Conservation (phyloP, 2,888 invertebrate genomes). For the Ennomos fuscantarius region DNA sequence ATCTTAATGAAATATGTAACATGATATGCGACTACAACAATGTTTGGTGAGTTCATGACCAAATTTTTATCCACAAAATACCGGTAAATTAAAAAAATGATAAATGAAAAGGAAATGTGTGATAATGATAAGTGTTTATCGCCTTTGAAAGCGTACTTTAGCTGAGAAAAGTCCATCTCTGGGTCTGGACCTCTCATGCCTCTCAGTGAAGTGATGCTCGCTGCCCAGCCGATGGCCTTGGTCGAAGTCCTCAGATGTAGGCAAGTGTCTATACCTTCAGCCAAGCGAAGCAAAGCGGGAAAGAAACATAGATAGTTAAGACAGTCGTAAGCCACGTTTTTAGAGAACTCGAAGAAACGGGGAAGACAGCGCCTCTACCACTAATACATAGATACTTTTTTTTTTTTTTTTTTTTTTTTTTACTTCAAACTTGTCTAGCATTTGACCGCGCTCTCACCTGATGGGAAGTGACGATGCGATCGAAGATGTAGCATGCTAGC, state of each 20-base stretch:
- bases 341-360: conserved; percentile 8
- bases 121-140: conserved; percentile 18
- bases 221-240: conserved; percentile 89
- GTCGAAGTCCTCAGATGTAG: conserved; percentile 88
- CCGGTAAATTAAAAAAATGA: background rate
- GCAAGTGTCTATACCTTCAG: conserved; percentile 89
- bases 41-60: too few species aligned
- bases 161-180: conserved; percentile 89
- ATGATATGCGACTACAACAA: too few species aligned
- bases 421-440: too few species aligned
- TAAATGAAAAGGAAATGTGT: conserved; percentile 15
- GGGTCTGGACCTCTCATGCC: conserved; percentile 88
- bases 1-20: too few species aligned
- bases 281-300: conserved; percentile 78
- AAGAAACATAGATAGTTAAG: conserved; percentile 60
- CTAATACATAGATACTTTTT: too few species aligned
- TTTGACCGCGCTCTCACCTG: too few species aligned
- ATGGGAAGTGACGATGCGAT: too few species aligned
- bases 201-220: conserved; percentile 89
- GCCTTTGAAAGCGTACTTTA: conserved; percentile 86
- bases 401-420: too few species aligned
- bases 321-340: background rate
- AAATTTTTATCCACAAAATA: too few species aligned
- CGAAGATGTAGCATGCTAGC: too few species aligned
- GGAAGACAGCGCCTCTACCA: conserved; percentile 1